Conservation (phyloP, 2,113 vertebrate genomes). For the Oryzias curvinotus region DNA sequence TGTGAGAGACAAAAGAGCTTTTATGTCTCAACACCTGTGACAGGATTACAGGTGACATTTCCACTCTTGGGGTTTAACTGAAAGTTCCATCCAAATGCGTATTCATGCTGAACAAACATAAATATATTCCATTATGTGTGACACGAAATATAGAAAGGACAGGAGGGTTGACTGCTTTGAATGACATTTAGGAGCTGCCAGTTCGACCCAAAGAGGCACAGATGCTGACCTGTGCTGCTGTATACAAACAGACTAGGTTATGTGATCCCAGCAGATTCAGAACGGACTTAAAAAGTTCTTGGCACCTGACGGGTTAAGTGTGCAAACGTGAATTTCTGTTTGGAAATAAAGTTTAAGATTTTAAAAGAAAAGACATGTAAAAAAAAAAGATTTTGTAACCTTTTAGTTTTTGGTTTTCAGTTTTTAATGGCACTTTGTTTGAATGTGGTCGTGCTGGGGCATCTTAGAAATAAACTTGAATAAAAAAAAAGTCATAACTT, state of each 20-base stretch:
- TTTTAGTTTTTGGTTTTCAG: too few species aligned
- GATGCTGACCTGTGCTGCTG: neutral
- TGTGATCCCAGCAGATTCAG: too few species aligned
- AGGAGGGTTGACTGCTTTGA: slow-evolving; percentile 4
- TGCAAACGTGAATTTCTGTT: neutral
- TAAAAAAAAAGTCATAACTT: too few species aligned
- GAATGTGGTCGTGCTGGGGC: too few species aligned
- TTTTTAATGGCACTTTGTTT: too few species aligned
- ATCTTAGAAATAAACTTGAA: too few species aligned
- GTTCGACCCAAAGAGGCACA: slow-evolving; percentile 1
- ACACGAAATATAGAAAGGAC: slow-evolving; percentile 19
- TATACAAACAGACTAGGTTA: neutral
- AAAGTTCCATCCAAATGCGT: slow-evolving; percentile 41
- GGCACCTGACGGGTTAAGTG: neutral
- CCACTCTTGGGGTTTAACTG: slow-evolving; percentile 37
- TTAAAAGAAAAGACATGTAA: neutral
- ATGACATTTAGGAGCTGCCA: slow-evolving; percentile 14
- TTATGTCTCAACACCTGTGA: slow-evolving; percentile 47
- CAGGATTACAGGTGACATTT: slow-evolving; percentile 67
- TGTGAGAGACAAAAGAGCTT: slow-evolving; percentile 61
- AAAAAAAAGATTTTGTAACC: too few species aligned
- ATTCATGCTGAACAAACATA: slow-evolving; percentile 23
- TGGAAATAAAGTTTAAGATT: neutral
- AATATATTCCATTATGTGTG: neutral
- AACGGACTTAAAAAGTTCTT: neutral